Percentiles rank a stretch among this genome's conserved stretches.
These are phyloP conservation scores for Tipula confusa DNA, from an alignment of 2,888 invertebrate genomes.

Conservation along the genomic window DNA sequence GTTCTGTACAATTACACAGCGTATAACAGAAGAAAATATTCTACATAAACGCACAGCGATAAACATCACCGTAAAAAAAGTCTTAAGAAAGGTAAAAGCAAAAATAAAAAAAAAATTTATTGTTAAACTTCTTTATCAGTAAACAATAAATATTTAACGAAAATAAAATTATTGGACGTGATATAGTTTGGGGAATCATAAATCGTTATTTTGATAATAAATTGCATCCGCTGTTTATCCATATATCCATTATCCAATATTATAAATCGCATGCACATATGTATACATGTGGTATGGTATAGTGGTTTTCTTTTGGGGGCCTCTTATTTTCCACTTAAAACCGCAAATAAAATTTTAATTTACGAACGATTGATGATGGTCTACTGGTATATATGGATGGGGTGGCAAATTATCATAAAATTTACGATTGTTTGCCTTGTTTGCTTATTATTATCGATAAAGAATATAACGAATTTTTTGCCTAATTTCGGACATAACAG, in stretches of 20 bases:
- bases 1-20: not conserved
- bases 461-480: not conserved
- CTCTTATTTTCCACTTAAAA: not conserved
- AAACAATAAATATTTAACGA: conserved; percentile 20
- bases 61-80: not conserved
- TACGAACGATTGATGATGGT: not conserved
- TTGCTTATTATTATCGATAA: not conserved
- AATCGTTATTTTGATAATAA: not conserved
- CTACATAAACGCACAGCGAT: not conserved
- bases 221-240: conserved; percentile 20
- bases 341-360: not conserved
- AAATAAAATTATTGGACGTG: not conserved
- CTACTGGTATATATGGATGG: no score
- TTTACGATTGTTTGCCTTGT: not conserved
- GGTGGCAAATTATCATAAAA: not conserved
- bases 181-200: not conserved
- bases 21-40: not conserved
- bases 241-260: not conserved
- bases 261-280: not conserved
- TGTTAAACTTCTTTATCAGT: conserved; percentile 16
- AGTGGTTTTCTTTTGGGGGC: not conserved
- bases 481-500: not conserved
- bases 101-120: no score
- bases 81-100: conserved; percentile 13
- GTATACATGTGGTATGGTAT: no score